These are phyloP conservation scores for Peromyscus nudipes DNA, from an alignment of 2,797 vertebrate species.

Conservation along the genomic window DNA sequence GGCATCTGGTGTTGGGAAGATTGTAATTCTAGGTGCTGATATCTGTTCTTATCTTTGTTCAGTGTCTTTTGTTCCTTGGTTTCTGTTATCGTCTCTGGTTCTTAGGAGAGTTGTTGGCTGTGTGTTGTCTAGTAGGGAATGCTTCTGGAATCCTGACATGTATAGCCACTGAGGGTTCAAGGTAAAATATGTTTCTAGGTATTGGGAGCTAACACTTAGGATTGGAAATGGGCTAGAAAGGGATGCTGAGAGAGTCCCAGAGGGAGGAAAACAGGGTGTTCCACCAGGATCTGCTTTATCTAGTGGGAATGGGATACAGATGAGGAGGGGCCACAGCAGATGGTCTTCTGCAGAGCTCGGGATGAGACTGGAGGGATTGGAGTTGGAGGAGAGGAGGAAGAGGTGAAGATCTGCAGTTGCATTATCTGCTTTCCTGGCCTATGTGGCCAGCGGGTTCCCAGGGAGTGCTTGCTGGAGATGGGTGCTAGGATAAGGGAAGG, in stretches of 20 bases:
- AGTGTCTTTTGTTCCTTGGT: background rate
- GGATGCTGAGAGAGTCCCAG: background rate
- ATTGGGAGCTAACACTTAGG: background rate
- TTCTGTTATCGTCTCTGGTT: background rate
- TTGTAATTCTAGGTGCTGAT: background rate
- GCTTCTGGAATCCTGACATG: background rate
- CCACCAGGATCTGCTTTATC: background rate
- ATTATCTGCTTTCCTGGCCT: background rate
- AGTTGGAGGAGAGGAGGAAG: background rate
- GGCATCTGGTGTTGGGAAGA: background rate
- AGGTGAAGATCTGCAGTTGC: background rate
- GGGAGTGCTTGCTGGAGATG: background rate
- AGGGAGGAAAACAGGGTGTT: background rate
- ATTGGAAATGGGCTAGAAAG: background rate
- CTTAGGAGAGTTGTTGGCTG: background rate
- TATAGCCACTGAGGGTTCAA: background rate
- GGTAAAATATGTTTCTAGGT: background rate
- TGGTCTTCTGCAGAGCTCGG: background rate
- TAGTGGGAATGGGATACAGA: background rate
- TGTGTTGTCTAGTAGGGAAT: background rate
- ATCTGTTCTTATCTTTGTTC: background rate
- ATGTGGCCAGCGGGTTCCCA: background rate
- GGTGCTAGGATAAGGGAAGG: background rate
- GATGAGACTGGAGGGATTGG: background rate
- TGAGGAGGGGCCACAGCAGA: no score